A percentile compares a stretch with the other conserved stretches of the same genome.
Conservation (phyloP, 2,888 invertebrate genomes). For the Tenthredo mesomela region DNA sequence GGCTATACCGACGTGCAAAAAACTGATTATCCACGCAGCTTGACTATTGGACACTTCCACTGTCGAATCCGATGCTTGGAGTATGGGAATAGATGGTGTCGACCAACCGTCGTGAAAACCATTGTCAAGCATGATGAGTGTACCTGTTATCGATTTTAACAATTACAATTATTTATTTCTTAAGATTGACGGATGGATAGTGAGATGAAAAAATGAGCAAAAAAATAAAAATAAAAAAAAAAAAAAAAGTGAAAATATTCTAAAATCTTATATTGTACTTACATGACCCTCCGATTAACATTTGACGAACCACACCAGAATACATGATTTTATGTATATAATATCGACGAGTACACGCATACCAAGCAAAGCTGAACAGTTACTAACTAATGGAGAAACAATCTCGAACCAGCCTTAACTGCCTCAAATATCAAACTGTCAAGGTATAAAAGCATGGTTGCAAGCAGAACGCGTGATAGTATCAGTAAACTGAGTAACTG, state of each 20-base stretch:
- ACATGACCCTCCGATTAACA: constrained; percentile 73
- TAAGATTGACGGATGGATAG: not conserved
- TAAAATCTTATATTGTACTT: constrained; percentile 64
- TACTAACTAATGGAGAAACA: not conserved
- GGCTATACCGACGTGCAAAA: constrained; percentile 72
- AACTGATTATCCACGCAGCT: constrained; percentile 69
- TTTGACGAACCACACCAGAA: constrained; percentile 65
- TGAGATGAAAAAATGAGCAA: not conserved
- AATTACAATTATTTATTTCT: not conserved
- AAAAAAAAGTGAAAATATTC: constrained; percentile 14
- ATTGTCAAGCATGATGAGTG: constrained; percentile 73
- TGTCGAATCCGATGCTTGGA: constrained; percentile 66
- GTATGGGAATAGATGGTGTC: constrained; percentile 73
- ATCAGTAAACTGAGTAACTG: constrained; percentile 25
- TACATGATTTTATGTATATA: not conserved
- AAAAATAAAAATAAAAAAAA: not conserved
- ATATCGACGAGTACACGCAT: not conserved
- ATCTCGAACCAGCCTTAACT: not conserved
- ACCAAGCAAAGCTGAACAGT: not conserved
- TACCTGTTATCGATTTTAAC: constrained; percentile 64
- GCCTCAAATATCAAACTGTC: not conserved
- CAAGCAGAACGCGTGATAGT: not conserved
- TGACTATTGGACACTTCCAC: constrained; percentile 62
- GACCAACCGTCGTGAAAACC: constrained; percentile 76
- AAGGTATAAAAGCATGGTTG: not conserved